Evolutionary conservation across 2,797 vertebrate genomes (phyloP), one percentile per base, ranked within the genome.

Genomic region (Propithecus perrieri): DNA sequence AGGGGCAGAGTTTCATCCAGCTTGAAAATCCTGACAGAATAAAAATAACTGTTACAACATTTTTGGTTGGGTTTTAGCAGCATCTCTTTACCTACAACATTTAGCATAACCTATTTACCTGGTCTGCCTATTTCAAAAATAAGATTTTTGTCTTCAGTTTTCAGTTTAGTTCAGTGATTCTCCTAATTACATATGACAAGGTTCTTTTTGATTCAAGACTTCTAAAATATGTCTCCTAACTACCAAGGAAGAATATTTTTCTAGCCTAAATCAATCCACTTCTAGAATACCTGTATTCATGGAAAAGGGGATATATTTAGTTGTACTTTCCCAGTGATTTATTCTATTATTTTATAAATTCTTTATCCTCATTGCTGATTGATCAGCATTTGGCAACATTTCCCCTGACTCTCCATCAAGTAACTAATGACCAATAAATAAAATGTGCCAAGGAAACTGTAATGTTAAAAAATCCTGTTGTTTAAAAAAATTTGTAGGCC

Each of bases 391-490:
- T 93, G 80, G 59, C 55, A 76, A 38, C 84, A 10, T 30, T 91
- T 96, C 17, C 65, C 50, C 28, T 86, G 46, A n/a, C 41, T 86
- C 55, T 89, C 86, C 53, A 92, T 55, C 67, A 91, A 95, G 30
- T 96, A 94, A 94, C 33, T 72, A 85, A 76, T 59, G 50, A 87
- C 38, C 38, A 85, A 72, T 46, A 94, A 85, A 48, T 4, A 92
- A 71, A 91, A 93, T 41, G 4, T 75, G 61, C 24, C 53, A 85
- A 93, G 69, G 22, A 97, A 91, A 81, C 22, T 67, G 1, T 76
- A 90, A 97, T 86, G 91, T 89, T 84, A 90, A 95, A 33, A 95
- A 97, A 95, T 88, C 4, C 30, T 81, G 11, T 38, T 84, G 79
- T 83, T 94, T 88, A 96, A 93, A n/a, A n/a, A n/a, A n/a, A n/a